Evolutionary conservation across 35 echinoderm and acorn worm genomes (phyloP), one percentile per base, ranked within the genome.

Genomic region (Eucidaris tribuloides): DNA sequence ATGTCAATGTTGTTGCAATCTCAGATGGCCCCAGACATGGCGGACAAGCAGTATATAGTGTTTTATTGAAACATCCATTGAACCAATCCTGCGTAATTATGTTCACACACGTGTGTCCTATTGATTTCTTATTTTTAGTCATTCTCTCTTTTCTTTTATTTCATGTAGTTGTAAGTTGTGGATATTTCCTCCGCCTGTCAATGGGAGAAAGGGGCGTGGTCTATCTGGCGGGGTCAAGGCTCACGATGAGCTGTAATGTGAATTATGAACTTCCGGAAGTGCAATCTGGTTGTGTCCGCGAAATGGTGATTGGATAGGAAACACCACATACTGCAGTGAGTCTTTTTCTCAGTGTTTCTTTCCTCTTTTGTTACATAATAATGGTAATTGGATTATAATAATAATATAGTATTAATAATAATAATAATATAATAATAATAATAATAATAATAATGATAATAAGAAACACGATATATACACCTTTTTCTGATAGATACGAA

Each of bases 141-240:
- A 9, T 28, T 29, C 30, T 13, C 50, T 55, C 41, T 32, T 65
- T 56, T 42, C 27, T 23, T 52, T 15, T 39, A 19, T 65, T 41
- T 52, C 37, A 34, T 84, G 65, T 76, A 96, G 93, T 88, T 17
- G 41, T 74, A 5, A 88, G 79, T 46, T 96, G 93, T 46, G 84
- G 89, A 15, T 87, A 87, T 52, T 96, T 24, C 35, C 84, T 43
- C 84, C 88, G 39, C 93, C 93, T 20, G 79, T 56, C 3, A 68
- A 87, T 31, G 93, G 93, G 18, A 77, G 91, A 91, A 57, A 29
- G 46, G 3, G 93, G 93, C 22, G 78, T 65, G 4, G 84, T 91
- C 37, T 96, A 96, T 57, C 58, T 91, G 11, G 25, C 45, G 23
- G 84, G 84, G 1, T 74, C 60, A 15, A 71, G n/a, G 3, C 79